Conservation (phyloP, 2,888 invertebrate genomes). For the Andrena hattorfiana region DNA sequence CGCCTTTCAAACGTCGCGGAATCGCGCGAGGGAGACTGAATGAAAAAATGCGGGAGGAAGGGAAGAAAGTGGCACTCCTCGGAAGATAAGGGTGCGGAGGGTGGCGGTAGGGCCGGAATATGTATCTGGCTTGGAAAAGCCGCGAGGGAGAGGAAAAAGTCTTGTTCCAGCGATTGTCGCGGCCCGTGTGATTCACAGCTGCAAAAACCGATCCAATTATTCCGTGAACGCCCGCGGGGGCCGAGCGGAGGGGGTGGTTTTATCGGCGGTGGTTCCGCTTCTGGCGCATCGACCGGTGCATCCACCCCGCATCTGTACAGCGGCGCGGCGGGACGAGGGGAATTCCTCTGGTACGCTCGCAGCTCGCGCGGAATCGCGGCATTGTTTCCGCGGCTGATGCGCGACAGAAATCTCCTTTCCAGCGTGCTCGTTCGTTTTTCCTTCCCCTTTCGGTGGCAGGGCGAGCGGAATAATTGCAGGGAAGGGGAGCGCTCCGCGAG, state of each 20-base stretch:
- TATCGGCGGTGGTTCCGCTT: slow-evolving; percentile 25
- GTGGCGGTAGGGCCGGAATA: slow-evolving; percentile 19
- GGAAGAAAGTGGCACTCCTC: slow-evolving; percentile 25
- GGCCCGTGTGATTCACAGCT: slow-evolving; percentile 58
- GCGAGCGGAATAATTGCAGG: not conserved
- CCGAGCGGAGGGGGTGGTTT: slow-evolving; percentile 5
- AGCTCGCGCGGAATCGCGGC: slow-evolving; percentile 21
- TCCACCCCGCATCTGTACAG: not conserved
- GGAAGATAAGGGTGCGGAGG: slow-evolving; percentile 39
- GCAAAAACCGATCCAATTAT: slow-evolving; percentile 72
- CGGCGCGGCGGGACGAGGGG: not conserved
- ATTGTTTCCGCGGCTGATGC: slow-evolving; percentile 25
- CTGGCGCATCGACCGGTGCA: slow-evolving; percentile 32
- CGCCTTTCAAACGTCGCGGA: too few species aligned
- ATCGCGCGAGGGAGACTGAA: too few species aligned
- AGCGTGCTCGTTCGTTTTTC: not conserved
- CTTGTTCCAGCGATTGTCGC: slow-evolving; percentile 54
- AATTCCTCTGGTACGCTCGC: slow-evolving; percentile 4
- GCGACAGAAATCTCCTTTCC: slow-evolving; percentile 6
- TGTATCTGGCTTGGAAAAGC: slow-evolving; percentile 39
- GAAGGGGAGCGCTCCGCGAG: not conserved
- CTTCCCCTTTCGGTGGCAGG: not conserved
- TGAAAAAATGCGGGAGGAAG: not conserved
- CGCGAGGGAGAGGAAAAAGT: slow-evolving; percentile 41
- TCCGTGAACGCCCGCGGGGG: slow-evolving; percentile 40